Evolutionary conservation across 1,140 invertebrate species (phyloP), one percentile per base, ranked within the genome.

Genomic region (Maniola jurtina): DNA sequence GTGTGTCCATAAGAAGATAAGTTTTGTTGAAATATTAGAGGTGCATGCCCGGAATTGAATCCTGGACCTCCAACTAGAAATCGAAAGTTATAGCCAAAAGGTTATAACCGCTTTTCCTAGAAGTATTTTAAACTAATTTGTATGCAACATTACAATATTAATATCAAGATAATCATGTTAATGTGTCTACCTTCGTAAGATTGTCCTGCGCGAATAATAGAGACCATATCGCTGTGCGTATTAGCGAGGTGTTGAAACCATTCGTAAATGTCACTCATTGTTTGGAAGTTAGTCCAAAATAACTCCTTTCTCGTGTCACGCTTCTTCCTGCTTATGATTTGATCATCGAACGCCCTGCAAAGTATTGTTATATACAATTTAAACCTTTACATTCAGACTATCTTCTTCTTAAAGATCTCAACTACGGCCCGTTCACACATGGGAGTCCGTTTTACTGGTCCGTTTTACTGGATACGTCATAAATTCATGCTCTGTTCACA

Each of bases 101-200:
- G n/a, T n/a, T n/a, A n/a, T 7, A 38, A 7, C 0, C 7, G 38
- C 7, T 3, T 38, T 38, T 9, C 7, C 38, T 1, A 38, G 38
- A 36, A 36, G 36, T 9, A 36, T 6, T 36, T 6, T 6, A 38
- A 38, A 11, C 38, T 9, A 52, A 35, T 52, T n/a, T 50, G 8
- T 42, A 5, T 6, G 36, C 10, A 40, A n/a, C n/a, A n/a, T 56
- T 45, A 55, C 61, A 35, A 36, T 25, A 25, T 25, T 4, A 25
- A 45, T 45, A 59, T 14, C 57, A 42, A 59, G 15, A 42, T 55
- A 55, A 45, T 34, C 25, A 62, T 33, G 14, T 61, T n/a, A 56
- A 71, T 70, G 57, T 75, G n/a, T n/a, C n/a, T n/a, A 88, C 87
- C 88, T 84, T 90, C 86, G 73, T 65, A 74, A 33, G 84, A 75